phyloP scores from a whole-genome alignment of 2,888 invertebrate genomes.

The Ophioninae sp. region DNA sequence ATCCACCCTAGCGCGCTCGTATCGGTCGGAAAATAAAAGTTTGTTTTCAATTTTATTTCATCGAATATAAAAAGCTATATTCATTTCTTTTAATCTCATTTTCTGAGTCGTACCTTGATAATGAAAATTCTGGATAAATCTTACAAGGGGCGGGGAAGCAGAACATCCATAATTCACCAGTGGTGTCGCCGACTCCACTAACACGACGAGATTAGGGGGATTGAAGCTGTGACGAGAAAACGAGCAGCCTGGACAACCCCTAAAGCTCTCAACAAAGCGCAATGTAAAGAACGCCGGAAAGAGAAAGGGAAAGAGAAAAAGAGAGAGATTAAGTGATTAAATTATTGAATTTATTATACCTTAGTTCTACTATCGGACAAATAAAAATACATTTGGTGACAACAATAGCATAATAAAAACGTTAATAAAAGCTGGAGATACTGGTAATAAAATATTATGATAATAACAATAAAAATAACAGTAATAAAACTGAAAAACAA shows the following conservation, averaged over 20 bases:
- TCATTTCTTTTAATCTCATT: background rate
- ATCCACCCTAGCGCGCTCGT: too few species aligned
- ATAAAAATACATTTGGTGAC: too few species aligned
- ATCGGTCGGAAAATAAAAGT: too few species aligned
- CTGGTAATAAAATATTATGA: too few species aligned
- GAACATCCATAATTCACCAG: slow-evolving; percentile 5
- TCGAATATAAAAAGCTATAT: background rate
- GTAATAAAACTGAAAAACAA: too few species aligned
- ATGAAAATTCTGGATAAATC: background rate
- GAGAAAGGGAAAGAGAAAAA: slow-evolving; percentile 24
- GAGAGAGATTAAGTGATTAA: slow-evolving; percentile 25
- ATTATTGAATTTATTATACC: too few species aligned
- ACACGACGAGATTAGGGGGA: background rate
- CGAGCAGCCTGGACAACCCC: slow-evolving; percentile 6
- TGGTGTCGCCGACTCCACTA: slow-evolving; percentile 1
- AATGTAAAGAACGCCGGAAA: slow-evolving; percentile 55
- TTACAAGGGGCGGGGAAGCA: background rate
- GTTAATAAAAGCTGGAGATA: too few species aligned
- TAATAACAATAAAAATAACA: too few species aligned
- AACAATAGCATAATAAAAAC: too few species aligned
- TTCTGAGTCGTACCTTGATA: background rate
- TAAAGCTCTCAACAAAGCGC: slow-evolving; percentile 36
- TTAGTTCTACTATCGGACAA: too few species aligned
- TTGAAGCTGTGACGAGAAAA: slow-evolving; percentile 2
- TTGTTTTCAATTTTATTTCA: background rate